Percentiles rank a stretch among this genome's conserved stretches.
Evolutionary conservation across 2,888 invertebrate species (phyloP).

Genomic region (Cephus sareptanus): DNA sequence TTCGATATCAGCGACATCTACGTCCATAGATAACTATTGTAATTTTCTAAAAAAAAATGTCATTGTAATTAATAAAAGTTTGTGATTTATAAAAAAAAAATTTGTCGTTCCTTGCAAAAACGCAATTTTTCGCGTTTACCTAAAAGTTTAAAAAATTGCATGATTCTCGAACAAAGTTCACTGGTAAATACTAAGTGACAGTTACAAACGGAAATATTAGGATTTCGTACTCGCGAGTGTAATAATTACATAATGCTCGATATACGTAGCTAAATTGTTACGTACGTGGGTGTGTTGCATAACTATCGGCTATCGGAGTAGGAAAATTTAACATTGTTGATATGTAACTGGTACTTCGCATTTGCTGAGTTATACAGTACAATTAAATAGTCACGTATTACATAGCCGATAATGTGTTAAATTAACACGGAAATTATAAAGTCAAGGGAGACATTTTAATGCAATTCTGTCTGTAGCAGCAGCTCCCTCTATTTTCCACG

Average conservation of each 20-base stretch:
- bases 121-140: not conserved
- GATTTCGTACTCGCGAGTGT: no score
- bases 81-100: not conserved
- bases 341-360: not conserved
- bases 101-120: not conserved
- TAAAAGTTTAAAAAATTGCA: not conserved
- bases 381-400: not conserved
- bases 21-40: no score
- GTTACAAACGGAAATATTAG: no score
- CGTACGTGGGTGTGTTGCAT: not conserved
- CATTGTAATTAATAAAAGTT: no score
- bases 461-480: not conserved
- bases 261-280: not conserved
- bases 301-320: not conserved
- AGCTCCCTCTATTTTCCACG: not conserved
- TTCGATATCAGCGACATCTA: no score
- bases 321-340: not conserved
- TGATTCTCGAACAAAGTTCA: not conserved
- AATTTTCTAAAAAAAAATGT: no score
- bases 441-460: not conserved
- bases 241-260: not conserved
- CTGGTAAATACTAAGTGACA: no score
- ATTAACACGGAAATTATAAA: not conserved
- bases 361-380: not conserved
- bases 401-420: not conserved